These are phyloP conservation scores for Matsumyia berberina DNA, from an alignment of 2,888 invertebrate species.

Conservation along the genomic window DNA sequence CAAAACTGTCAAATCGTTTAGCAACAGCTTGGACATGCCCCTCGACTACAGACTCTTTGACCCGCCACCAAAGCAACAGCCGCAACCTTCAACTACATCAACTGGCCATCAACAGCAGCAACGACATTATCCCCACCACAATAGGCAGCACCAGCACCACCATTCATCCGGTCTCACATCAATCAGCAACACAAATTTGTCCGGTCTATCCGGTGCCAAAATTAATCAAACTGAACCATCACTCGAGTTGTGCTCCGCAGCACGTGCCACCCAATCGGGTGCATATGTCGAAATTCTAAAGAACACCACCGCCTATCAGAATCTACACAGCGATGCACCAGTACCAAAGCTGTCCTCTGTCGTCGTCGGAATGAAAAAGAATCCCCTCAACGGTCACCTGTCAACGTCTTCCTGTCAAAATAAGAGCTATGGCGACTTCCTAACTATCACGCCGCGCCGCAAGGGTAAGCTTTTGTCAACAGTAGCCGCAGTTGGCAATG, in stretches of 20 bases:
- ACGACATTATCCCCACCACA: conserved; percentile 75
- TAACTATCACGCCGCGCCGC: conserved; percentile 81
- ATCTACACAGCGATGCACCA: conserved; percentile 49
- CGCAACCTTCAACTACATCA: conserved; percentile 77
- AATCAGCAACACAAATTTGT: conserved; percentile 81
- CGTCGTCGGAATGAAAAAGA: conserved; percentile 41
- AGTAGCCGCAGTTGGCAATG: conserved; percentile 51
- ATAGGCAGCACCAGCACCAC: conserved; percentile 79
- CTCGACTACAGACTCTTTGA: conserved; percentile 83
- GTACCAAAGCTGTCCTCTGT: conserved; percentile 22
- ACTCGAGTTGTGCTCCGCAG: conserved; percentile 77
- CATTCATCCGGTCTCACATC: conserved; percentile 78
- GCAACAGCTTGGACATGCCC: conserved; percentile 83
- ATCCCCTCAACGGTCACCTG: conserved; percentile 35
- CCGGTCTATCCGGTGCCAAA: conserved; percentile 80
- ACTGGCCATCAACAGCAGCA: conserved; percentile 75
- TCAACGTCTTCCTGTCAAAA: conserved; percentile 78
- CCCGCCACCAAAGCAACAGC: conserved; percentile 82
- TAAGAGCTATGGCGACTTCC: conserved; percentile 82
- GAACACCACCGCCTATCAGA: conserved; percentile 69
- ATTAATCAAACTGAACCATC: conserved; percentile 80
- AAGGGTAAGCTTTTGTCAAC: conserved; percentile 78
- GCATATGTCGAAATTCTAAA: conserved; percentile 83
- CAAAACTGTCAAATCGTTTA: too few species aligned
- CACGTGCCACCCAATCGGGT: conserved; percentile 81